Evolutionary conservation across 2,113 vertebrate species (phyloP).

Genomic region (Carassius auratus): DNA sequence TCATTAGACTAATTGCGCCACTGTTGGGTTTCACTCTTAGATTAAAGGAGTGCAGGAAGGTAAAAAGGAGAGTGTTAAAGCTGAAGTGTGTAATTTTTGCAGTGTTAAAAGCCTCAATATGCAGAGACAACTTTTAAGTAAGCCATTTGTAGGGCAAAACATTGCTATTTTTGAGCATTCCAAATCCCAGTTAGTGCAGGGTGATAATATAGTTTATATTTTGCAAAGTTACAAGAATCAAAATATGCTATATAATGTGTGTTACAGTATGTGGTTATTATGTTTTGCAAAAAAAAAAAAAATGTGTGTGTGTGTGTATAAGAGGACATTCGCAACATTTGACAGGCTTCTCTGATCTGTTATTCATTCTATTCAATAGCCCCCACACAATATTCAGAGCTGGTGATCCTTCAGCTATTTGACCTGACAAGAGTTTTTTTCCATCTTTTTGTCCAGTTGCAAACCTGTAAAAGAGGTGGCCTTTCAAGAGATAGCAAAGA

Average conservation of each 20-base stretch:
- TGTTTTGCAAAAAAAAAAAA: background rate
- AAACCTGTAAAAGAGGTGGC: conserved; percentile 42
- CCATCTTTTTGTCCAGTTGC: conserved; percentile 39
- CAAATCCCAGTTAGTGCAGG: background rate
- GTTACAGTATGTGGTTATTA: no score
- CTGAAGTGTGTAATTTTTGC: background rate
- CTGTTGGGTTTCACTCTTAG: conserved; percentile 21
- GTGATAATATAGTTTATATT: background rate
- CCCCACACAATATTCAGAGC: conserved; percentile 12
- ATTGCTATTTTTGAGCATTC: background rate
- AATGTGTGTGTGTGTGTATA: no score
- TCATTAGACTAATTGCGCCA: conserved; percentile 37
- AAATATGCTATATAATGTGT: background rate
- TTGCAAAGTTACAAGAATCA: background rate
- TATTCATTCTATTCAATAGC: conserved; percentile 26
- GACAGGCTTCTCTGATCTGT: background rate
- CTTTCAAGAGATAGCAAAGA: conserved; percentile 55
- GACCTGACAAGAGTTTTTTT: conserved; percentile 44
- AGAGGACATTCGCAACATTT: background rate
- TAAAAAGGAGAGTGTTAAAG: conserved; percentile 7
- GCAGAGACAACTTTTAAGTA: background rate
- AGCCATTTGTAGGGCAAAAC: background rate
- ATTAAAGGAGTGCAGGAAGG: conserved; percentile 43
- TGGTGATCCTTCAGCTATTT: conserved; percentile 41
- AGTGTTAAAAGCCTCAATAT: background rate